Percentiles rank a stretch among this genome's conserved stretches.
Evolutionary conservation across 2,888 invertebrate genomes (phyloP).

Genomic region (Calliopum simillimum): DNA sequence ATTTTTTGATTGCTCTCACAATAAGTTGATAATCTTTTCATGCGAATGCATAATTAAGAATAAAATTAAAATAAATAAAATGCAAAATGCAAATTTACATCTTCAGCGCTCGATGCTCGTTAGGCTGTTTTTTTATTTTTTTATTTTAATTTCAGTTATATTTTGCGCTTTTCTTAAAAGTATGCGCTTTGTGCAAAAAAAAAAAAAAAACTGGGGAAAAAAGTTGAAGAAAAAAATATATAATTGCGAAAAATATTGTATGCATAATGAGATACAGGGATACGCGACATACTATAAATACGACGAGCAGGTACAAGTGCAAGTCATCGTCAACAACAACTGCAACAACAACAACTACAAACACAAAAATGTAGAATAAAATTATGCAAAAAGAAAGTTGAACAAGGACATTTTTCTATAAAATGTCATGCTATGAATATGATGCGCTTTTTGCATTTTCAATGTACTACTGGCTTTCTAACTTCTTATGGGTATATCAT

Average conservation of each 20-base stretch:
- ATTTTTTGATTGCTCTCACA: slow-evolving; percentile 16
- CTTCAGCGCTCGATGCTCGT: slow-evolving; percentile 22
- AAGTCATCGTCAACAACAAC: not conserved
- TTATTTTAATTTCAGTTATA: not conserved
- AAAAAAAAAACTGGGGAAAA: slow-evolving; percentile 5
- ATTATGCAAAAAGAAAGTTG: slow-evolving; percentile 37
- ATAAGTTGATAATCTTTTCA: slow-evolving; percentile 62
- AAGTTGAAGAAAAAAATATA: not conserved
- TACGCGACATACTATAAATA: slow-evolving; percentile 15
- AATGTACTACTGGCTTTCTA: no score
- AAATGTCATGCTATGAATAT: slow-evolving; percentile 32
- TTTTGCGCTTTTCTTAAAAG: slow-evolving; percentile 29
- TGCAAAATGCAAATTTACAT: slow-evolving; percentile 19
- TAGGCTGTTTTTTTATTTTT: slow-evolving; percentile 17
- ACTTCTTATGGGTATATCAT: no score
- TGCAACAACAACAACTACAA: slow-evolving; percentile 8
- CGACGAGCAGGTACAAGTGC: slow-evolving; percentile 1
- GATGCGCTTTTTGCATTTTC: slow-evolving; percentile 29
- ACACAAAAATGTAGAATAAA: slow-evolving; percentile 3
- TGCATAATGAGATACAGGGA: slow-evolving; percentile 31
- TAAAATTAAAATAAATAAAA: slow-evolving; percentile 49
- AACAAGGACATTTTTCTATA: slow-evolving; percentile 39
- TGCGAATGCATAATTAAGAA: slow-evolving; percentile 68
- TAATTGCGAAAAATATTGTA: slow-evolving; percentile 32
- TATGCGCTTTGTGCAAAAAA: not conserved